Evolutionary conservation across 2,113 vertebrate species (phyloP).

Genomic region (Cranoglanis bouderius): DNA sequence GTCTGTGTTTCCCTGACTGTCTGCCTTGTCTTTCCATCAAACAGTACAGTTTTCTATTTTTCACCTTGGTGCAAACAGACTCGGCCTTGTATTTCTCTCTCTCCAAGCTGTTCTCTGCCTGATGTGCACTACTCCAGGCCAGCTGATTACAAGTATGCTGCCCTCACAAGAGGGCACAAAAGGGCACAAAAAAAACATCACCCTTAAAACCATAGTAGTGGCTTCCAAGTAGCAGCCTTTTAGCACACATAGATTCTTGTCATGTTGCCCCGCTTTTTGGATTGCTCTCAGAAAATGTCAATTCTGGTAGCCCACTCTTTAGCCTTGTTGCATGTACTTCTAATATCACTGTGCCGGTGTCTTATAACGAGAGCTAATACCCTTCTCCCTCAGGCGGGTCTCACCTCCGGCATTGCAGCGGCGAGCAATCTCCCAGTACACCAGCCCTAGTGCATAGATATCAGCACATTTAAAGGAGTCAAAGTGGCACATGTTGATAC

Average conservation of each 20-base stretch:
- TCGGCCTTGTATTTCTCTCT: neutral
- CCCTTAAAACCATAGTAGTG: neutral
- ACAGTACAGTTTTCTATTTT: neutral
- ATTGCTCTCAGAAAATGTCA: neutral
- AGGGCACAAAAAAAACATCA: neutral
- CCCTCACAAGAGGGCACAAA: neutral
- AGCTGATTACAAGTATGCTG: neutral
- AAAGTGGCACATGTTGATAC: slow-evolving; percentile 96
- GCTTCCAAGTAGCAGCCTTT: neutral
- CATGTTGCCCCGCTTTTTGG: neutral
- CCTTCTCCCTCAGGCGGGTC: neutral
- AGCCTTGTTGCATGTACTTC: neutral
- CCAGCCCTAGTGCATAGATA: slow-evolving; percentile 92
- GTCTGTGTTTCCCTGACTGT: neutral
- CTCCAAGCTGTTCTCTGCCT: neutral
- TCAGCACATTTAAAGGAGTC: slow-evolving; percentile 97
- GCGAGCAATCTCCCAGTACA: slow-evolving; percentile 96
- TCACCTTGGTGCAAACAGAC: neutral
- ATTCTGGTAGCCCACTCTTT: neutral
- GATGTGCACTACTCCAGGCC: neutral
- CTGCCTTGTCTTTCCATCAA: neutral
- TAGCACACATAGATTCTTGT: neutral
- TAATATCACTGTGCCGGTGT: neutral
- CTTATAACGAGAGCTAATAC: neutral
- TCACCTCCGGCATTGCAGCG: slow-evolving; percentile 92